Percentiles rank a stretch among this genome's conserved stretches.
Evolutionary conservation across 2,888 invertebrate species (phyloP).

Genomic region (Teleogryllus oceanicus): DNA sequence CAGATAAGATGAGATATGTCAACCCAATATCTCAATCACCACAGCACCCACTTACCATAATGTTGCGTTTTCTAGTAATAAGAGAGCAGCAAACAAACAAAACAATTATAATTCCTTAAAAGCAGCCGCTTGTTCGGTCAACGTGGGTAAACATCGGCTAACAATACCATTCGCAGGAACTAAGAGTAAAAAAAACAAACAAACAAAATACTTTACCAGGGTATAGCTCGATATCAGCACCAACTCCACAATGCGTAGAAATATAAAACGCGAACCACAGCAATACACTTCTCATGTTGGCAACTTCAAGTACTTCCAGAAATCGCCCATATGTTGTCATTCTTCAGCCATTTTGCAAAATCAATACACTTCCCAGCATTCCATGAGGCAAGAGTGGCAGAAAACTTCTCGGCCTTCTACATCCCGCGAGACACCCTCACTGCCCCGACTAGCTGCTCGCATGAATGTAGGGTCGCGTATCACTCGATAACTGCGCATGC

Average conservation of each 20-base stretch:
- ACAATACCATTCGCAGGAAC: neutral
- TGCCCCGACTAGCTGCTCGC: neutral
- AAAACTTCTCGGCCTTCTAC: slow-evolving; percentile 2
- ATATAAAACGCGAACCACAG: slow-evolving; percentile 24
- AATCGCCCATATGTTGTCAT: slow-evolving; percentile 32
- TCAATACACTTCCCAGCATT: slow-evolving; percentile 26
- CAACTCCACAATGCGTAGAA: slow-evolving; percentile 18
- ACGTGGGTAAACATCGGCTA: too few relatives aligned
- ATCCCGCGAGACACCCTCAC: neutral
- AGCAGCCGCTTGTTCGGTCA: too few relatives aligned
- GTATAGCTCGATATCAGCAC: slow-evolving; percentile 25
- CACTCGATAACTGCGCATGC: neutral
- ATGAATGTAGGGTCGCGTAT: neutral
- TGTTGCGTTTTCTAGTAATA: too few relatives aligned
- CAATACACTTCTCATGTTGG: slow-evolving; percentile 25
- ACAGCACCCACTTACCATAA: too few relatives aligned
- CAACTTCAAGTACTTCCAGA: slow-evolving; percentile 22
- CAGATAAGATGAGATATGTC: too few relatives aligned
- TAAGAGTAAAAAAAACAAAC: too few relatives aligned
- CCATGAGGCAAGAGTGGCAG: slow-evolving; percentile 6
- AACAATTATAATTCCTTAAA: too few relatives aligned
- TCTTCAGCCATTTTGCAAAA: slow-evolving; percentile 32
- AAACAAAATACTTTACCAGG: slow-evolving; percentile 25
- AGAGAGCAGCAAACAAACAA: too few relatives aligned
- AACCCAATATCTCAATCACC: too few relatives aligned